phyloP scores from a whole-genome alignment of 1,140 invertebrate species.

The Dendrolimus kikuchii region DNA sequence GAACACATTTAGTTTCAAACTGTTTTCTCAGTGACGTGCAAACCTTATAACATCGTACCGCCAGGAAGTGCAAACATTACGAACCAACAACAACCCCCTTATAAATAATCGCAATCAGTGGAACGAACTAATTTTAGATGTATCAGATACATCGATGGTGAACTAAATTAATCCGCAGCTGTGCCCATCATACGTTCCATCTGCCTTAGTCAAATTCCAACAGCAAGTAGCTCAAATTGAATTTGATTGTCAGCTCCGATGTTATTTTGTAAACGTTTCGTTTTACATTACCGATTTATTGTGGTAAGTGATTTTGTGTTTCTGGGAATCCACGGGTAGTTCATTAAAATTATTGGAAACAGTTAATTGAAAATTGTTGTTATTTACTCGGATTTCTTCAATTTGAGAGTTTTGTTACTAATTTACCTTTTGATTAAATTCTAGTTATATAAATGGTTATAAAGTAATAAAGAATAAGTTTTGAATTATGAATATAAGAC shows the following conservation, averaged over 20 bases:
- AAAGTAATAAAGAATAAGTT: too few relatives aligned
- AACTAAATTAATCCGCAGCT: slow-evolving; percentile 30
- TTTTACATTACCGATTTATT: slow-evolving; percentile 21
- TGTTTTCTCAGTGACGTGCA: slow-evolving; percentile 6
- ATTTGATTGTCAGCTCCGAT: slow-evolving; percentile 24
- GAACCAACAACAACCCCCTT: slow-evolving; percentile 23
- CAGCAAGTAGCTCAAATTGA: slow-evolving; percentile 12
- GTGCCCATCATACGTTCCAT: slow-evolving; percentile 15
- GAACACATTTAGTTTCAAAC: slow-evolving; percentile 14
- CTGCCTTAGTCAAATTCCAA: slow-evolving; percentile 20
- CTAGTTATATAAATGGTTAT: too few relatives aligned
- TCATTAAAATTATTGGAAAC: slow-evolving; percentile 3
- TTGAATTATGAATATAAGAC: too few relatives aligned
- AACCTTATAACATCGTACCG: slow-evolving; percentile 12
- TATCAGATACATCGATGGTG: slow-evolving; percentile 26
- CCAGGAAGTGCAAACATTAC: slow-evolving; percentile 20
- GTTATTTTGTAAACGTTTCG: slow-evolving; percentile 31
- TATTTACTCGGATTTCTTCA: too few relatives aligned
- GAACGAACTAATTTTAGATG: slow-evolving; percentile 29
- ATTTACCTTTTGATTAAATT: too few relatives aligned
- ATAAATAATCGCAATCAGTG: slow-evolving; percentile 31
- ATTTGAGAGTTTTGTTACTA: too few relatives aligned
- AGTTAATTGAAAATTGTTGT: too few relatives aligned
- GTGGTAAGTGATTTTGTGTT: slow-evolving; percentile 32
- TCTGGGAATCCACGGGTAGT: slow-evolving; percentile 11